A percentile compares a stretch with the other conserved stretches of the same genome.
Conservation (phyloP, 2,113 vertebrate genomes). For the Anthoscopus minutus region DNA sequence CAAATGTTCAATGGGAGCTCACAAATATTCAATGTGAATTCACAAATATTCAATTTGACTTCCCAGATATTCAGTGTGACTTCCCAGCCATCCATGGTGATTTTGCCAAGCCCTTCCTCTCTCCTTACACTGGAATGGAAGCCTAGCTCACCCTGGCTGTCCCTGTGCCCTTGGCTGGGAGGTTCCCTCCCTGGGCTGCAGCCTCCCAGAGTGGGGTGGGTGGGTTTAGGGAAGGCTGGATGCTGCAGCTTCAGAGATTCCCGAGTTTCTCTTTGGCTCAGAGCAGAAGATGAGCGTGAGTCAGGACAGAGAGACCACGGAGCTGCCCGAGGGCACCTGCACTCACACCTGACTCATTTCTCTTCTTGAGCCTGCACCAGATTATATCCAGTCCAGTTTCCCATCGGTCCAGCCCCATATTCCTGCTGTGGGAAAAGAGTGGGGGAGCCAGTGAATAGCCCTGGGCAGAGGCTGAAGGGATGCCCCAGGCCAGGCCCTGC, state of each 20-base stretch:
- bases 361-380: no score
- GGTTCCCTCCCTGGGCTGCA: background rate
- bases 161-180: background rate
- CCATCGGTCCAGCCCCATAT: background rate
- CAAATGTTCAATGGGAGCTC: background rate
- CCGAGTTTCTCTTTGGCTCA: background rate
- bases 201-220: background rate
- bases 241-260: background rate
- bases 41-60: background rate
- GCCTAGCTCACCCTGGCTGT: background rate
- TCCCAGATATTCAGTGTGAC: background rate
- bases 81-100: no score
- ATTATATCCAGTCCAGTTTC: no score
- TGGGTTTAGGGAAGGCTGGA: background rate
- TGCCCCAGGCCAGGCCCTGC: background rate
- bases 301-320: accelerated
- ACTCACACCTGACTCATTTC: background rate
- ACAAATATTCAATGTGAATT: background rate
- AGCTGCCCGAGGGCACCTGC: background rate
- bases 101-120: background rate
- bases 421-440: background rate
- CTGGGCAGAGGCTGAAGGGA: background rate
- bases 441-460: background rate
- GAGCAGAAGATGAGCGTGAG: background rate
- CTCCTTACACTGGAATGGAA: background rate